Conservation (phyloP, 2,797 vertebrate species). For the Pelochelys cantorii region DNA sequence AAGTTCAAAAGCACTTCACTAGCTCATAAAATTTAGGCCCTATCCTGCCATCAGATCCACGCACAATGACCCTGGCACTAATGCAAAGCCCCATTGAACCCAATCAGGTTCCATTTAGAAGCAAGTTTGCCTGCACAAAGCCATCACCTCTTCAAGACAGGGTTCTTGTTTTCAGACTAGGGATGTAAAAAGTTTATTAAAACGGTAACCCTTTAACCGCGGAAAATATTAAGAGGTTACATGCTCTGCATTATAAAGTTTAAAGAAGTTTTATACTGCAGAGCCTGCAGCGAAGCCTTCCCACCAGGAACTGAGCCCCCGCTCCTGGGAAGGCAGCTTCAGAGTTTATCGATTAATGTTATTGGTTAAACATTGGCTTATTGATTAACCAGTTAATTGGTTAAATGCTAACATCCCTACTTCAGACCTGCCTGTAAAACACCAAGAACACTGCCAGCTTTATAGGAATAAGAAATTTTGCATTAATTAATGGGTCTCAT, state of each 20-base stretch:
- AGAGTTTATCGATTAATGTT: no score
- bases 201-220: no score
- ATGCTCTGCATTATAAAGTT: no score
- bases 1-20: conserved; percentile 35
- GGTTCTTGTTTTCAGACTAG: not conserved
- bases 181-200: no score
- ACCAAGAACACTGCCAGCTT: not conserved
- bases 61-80: not conserved
- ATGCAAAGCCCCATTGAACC: accelerated
- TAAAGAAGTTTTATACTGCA: no score
- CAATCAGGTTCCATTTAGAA: not conserved
- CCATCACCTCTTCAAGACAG: accelerated
- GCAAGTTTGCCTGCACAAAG: accelerated
- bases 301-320: no score
- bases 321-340: no score
- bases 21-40: not conserved
- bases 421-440: not conserved
- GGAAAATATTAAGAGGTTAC: no score
- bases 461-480: not conserved
- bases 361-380: no score
- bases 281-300: no score
- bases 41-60: conserved; percentile 12
- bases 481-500: not conserved
- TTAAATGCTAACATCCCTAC: not conserved
- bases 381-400: no score